These are phyloP conservation scores for Steromphala cineraria DNA, from an alignment of 2,888 invertebrate genomes.

Conservation along the genomic window DNA sequence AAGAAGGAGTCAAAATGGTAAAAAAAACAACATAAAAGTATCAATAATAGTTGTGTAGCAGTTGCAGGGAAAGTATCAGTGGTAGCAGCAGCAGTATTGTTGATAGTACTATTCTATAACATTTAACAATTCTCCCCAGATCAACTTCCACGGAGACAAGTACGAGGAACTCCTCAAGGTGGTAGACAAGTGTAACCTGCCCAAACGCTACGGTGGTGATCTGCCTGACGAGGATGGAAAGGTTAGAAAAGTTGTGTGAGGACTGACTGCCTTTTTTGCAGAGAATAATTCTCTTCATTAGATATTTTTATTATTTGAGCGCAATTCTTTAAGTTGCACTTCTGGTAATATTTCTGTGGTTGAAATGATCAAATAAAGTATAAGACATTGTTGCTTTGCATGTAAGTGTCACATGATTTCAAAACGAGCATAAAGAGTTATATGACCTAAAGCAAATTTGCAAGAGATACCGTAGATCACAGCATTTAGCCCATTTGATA, in stretches of 20 bases:
- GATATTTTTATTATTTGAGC: not conserved
- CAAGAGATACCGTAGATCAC: no score
- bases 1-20: no score
- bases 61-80: not conserved
- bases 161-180: slow-evolving; percentile 75
- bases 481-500: no score
- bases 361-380: no score
- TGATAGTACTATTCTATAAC: not conserved
- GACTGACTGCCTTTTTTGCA: no score
- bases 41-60: not conserved
- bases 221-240: slow-evolving; percentile 46
- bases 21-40: no score
- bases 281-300: no score
- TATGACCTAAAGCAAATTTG: no score
- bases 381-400: no score
- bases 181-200: slow-evolving; percentile 78
- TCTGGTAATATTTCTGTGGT: no score
- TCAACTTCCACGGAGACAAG: slow-evolving; percentile 78
- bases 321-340: not conserved
- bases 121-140: slow-evolving; percentile 54
- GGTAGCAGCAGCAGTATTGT: not conserved
- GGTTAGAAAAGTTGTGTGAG: slow-evolving; percentile 30
- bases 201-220: slow-evolving; percentile 79
- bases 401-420: no score
- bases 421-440: no score